Evolutionary conservation across 2,888 invertebrate species (phyloP), one percentile per base, ranked within the genome.

Genomic region (Embidobia sp.): DNA sequence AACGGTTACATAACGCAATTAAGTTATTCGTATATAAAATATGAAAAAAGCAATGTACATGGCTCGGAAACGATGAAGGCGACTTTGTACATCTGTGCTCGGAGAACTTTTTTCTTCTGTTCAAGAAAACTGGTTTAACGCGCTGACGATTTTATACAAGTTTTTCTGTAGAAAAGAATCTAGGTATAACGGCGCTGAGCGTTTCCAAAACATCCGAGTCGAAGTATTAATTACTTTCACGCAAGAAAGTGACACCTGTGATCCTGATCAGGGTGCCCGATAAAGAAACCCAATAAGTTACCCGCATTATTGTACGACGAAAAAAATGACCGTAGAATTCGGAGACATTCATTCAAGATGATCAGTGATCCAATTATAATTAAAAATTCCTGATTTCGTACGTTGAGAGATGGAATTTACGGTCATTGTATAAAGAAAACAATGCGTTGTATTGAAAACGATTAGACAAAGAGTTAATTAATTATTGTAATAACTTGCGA

Each of bases 401-500:
- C n/a, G n/a, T n/a, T n/a, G n/a, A n/a, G 7, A 27, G 3, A 8
- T 27, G 26, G 26, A 22, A 22, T 22, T 22, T 3, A 22, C 6
- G 29, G 8, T 29, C 8, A 29, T 6, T 35, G 3, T 35, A 13
- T 13, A 13, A 11, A n/a, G 13, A 2, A 35, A 35, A 37, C 15
- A 16, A 15, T 37, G 16, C 1, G 4, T 16, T 15, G 8, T 16
- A 16, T 8, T 37, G 6, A 16, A 7, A 16, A 49, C 4, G 10
- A 10, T 16, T 10, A 0, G 7, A 27, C n/a, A 19, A 35, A 19
- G 19, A 22, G 7, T 16, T 16, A 44, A 44, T 61, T 53, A 53
- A 46, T 59, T 70, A 53, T 53, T 51, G 5, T 37, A 44, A 46
- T 35, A 27, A 46, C 16, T 35, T 19, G 46, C 33, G 61, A 44